Evolutionary conservation across 2,888 invertebrate species (phyloP), one percentile per base, ranked within the genome.

Genomic region (Leuctra nigra): DNA sequence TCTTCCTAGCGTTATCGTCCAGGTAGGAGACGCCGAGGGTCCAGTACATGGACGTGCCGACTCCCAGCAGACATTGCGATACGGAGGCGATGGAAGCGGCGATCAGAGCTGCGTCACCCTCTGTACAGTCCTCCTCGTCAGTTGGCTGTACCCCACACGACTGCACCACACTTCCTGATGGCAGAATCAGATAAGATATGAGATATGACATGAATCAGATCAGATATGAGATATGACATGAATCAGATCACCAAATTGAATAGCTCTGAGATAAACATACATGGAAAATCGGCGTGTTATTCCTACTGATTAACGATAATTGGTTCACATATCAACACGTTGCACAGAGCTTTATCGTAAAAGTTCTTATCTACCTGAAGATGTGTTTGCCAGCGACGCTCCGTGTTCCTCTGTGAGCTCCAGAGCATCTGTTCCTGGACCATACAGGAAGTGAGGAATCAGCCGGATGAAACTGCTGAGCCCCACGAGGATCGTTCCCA

Each of bases 401-500:
- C 39, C 53, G 50, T 61, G 61, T 53, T 64, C 62, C n/a, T n/a
- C n/a, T 35, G 64, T 64, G 4, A 65, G 56, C 20, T 58, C 55
- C 2, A 66, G 60, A 7, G 64, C 61, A 47, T 65, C 64, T 23
- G 62, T 60, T 4, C 65, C 66, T 11, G 65, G 62, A 1, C 67
- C 66, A 55, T 65, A 66, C 25, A 67, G 48, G 6, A 64, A 56
- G 52, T 68, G 67, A 1, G 68, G 67, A 54, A 50, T 9, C 20
- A 18, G 13, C 9, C n/a, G 33, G 20, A 50, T 35, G 22, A 50
- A 33, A 13, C 33, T 35, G n/a, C 50, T 50, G 18, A 35, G 3
- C 2, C 80, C 79, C 50, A 81, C 80, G 59, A 79, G 72, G 6
- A 78, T 70, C 46, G 82, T 78, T n/a, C 84, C 84, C 65, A 76